Conservation (phyloP, 2,797 vertebrate species). For the Fistularia tabacaria region DNA sequence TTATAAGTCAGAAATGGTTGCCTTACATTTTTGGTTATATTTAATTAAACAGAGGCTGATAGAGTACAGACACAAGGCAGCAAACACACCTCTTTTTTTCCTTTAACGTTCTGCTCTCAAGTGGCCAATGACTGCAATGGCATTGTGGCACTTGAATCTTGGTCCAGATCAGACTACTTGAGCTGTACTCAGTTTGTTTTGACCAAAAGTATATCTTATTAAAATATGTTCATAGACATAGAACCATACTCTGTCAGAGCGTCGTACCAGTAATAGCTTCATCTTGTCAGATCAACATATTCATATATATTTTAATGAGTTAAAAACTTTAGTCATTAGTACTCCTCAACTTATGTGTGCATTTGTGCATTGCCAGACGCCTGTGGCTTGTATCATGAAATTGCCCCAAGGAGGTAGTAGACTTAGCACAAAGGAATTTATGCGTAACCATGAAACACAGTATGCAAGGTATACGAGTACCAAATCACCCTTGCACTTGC, state of each 20-base stretch:
- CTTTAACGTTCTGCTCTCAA: slow-evolving; percentile 54
- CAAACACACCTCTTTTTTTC: slow-evolving; percentile 2
- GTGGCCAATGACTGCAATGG: slow-evolving; percentile 38
- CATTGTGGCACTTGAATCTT: background rate
- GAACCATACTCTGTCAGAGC: too few relatives aligned
- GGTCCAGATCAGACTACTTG: too few relatives aligned
- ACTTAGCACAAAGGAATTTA: slow-evolving; percentile 41
- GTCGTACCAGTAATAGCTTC: too few relatives aligned
- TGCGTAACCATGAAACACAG: slow-evolving; percentile 13
- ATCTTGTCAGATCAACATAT: too few relatives aligned
- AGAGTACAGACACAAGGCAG: slow-evolving; percentile 42
- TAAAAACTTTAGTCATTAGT: too few relatives aligned
- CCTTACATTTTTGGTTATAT: slow-evolving; percentile 49
- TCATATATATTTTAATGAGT: too few relatives aligned
- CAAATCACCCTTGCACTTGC: slow-evolving; percentile 13
- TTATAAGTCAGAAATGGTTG: slow-evolving; percentile 39
- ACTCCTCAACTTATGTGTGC: background rate
- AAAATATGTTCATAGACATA: too few relatives aligned
- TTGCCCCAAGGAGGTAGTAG: slow-evolving; percentile 46
- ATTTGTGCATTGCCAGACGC: slow-evolving; percentile 2
- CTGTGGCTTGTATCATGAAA: slow-evolving; percentile 20
- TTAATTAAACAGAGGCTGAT: slow-evolving; percentile 59
- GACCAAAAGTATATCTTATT: too few relatives aligned
- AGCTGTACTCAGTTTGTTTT: too few relatives aligned
- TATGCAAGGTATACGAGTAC: slow-evolving; percentile 1